Conservation (phyloP, 2,888 invertebrate species). For the Agrochola lota region DNA sequence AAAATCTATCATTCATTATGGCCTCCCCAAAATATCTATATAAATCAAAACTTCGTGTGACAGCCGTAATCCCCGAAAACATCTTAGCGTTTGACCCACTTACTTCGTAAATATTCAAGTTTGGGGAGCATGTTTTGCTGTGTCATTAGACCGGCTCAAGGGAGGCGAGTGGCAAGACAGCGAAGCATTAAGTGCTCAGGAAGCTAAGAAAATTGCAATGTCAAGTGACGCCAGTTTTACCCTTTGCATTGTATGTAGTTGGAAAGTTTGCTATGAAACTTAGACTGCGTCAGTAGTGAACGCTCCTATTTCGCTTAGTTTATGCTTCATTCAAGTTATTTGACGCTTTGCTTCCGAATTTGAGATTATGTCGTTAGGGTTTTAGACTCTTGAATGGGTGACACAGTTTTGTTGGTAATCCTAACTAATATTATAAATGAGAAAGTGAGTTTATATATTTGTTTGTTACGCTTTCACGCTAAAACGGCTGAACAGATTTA, state of each 20-base stretch:
- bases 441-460: too few species aligned
- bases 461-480: too few species aligned
- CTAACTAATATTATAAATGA: too few species aligned
- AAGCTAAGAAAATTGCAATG: slow-evolving; percentile 76
- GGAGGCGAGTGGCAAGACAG: slow-evolving; percentile 65
- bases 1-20: slow-evolving; percentile 16
- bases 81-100: slow-evolving; percentile 63
- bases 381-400: slow-evolving; percentile 1
- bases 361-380: slow-evolving; percentile 26
- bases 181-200: slow-evolving; percentile 69
- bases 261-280: slow-evolving; percentile 67
- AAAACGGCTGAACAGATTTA: too few species aligned
- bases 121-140: slow-evolving; percentile 68
- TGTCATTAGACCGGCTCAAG: slow-evolving; percentile 70
- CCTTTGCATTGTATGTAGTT: slow-evolving; percentile 65
- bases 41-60: slow-evolving; percentile 53
- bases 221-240: slow-evolving; percentile 71
- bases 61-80: slow-evolving; percentile 49
- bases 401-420: slow-evolving; percentile 21
- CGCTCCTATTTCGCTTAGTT: slow-evolving; percentile 67
- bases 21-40: slow-evolving; percentile 32
- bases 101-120: slow-evolving; percentile 66
- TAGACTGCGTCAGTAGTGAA: slow-evolving; percentile 56
- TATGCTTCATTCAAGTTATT: slow-evolving; percentile 68
- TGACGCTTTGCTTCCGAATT: slow-evolving; percentile 35